Base-by-base conservation (phyloP, 2,113 vertebrate genomes). In the Morone chrysops region DNA sequence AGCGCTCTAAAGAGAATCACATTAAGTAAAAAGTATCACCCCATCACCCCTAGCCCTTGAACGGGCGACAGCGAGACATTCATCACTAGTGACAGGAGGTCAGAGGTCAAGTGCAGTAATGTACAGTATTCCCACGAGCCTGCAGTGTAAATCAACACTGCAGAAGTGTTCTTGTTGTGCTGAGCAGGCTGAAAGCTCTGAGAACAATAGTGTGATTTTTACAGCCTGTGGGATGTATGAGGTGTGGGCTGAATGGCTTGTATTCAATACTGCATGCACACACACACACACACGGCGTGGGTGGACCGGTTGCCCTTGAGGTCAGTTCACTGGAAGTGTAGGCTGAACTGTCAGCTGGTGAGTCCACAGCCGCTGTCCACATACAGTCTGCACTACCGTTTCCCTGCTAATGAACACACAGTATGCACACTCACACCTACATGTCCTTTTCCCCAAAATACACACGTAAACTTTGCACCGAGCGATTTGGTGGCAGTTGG, bases 161-260 rank as follows among this genome's bases (percentile, higher is more conserved):
- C 62, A 1, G 4, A 12, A 75, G 20, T 11, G 57, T 9, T 76
- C 41, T 17, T 31, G 80, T 68, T 82, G 81, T 73, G 22, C 25
- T 20, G 43, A 61, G 25, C 16, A 4, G 14, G 6, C 53, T 0
- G 25, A 47, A 18, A 56, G 75, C 75, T 13, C 43, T n/a, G 1
- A 36, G 75, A 92, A 90, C 90, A 90, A 89, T 86, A 5, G 11
- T 51, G 60, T 2, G 75, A 57, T 65, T 68, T 89, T 75, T 56
- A 59, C 38, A 70, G 65, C 4, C 73, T 6, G 53, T 60, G 57
- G 80, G 31, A 47, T 1, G 65, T 7, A 0, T 6, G 62, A 75
- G 65, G 67, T 69, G 88, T 84, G 87, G 89, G 87, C 80, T 72
- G 86, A 87, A 85, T 56, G 80, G 70, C 16, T 10, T 5, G 62